A percentile compares a stretch with the other conserved stretches of the same genome.
Conservation (phyloP, 2,113 vertebrate species). For the Ibidorhyncha struthersii region DNA sequence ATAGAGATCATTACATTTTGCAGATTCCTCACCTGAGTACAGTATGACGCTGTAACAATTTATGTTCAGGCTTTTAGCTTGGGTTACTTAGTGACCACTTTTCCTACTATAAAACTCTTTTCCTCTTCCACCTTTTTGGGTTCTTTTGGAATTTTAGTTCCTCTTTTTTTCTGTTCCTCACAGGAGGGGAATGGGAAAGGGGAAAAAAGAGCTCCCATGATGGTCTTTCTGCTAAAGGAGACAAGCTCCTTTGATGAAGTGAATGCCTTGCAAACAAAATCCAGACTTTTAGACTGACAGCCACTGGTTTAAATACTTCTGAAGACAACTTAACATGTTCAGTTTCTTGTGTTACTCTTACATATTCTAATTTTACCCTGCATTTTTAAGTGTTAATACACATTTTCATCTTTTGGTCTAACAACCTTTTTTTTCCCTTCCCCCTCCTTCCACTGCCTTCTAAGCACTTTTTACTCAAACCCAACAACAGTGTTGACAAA, state of each 20-base stretch:
- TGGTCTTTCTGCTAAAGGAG: not conserved
- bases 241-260: not conserved
- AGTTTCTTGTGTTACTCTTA: not conserved
- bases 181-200: not conserved
- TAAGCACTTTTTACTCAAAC: not conserved
- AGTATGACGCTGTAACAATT: not conserved
- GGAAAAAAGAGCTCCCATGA: not conserved
- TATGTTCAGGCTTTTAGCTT: not conserved
- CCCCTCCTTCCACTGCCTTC: not conserved
- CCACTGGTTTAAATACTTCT: not conserved
- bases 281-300: not conserved
- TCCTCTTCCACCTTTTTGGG: not conserved
- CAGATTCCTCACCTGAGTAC: not conserved
- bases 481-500: not conserved
- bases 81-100: not conserved
- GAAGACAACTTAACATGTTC: not conserved
- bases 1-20: not conserved
- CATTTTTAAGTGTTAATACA: not conserved
- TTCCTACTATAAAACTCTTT: not conserved
- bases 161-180: not conserved
- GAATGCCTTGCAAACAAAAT: not conserved
- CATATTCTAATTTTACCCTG: not conserved
- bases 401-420: not conserved
- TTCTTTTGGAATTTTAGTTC: not conserved
- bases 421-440: not conserved